These are phyloP conservation scores for Apodemus sylvaticus DNA, from an alignment of 2,113 vertebrate species.

Conservation along the genomic window DNA sequence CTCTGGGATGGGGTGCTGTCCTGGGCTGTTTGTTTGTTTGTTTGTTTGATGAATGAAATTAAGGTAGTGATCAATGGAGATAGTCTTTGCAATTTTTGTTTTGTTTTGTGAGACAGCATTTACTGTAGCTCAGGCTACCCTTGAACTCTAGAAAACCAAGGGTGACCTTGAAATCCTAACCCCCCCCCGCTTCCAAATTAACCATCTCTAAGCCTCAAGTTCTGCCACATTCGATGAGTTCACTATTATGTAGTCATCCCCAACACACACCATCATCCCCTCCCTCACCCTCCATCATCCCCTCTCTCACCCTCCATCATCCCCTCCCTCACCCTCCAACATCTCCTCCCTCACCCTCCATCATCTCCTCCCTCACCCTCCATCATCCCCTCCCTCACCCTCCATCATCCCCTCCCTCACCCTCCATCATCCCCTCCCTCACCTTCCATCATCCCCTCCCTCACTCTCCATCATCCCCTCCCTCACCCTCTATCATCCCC, in stretches of 20 bases:
- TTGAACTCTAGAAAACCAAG: background rate
- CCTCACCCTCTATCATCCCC: no score
- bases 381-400: no score
- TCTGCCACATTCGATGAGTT: background rate
- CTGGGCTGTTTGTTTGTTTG: background rate
- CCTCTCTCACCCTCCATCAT: background rate
- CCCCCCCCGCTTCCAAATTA: background rate
- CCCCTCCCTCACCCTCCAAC: background rate
- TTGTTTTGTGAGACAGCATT: background rate
- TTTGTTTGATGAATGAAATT: background rate
- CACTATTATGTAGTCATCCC: no score
- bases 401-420: background rate
- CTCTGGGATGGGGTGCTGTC: background rate
- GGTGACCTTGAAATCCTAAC: background rate
- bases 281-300: background rate
- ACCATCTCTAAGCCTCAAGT: background rate
- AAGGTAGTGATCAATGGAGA: background rate
- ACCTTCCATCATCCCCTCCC: background rate
- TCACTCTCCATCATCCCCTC: background rate
- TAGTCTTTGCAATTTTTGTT: background rate
- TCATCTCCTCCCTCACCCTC: no score
- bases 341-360: background rate
- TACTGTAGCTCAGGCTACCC: background rate
- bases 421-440: background rate
- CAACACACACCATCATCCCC: background rate